A percentile compares a stretch with the other conserved stretches of the same genome.
phyloP scores from a whole-genome alignment of 2,797 vertebrate species.

The Alfaro cultratus region DNA sequence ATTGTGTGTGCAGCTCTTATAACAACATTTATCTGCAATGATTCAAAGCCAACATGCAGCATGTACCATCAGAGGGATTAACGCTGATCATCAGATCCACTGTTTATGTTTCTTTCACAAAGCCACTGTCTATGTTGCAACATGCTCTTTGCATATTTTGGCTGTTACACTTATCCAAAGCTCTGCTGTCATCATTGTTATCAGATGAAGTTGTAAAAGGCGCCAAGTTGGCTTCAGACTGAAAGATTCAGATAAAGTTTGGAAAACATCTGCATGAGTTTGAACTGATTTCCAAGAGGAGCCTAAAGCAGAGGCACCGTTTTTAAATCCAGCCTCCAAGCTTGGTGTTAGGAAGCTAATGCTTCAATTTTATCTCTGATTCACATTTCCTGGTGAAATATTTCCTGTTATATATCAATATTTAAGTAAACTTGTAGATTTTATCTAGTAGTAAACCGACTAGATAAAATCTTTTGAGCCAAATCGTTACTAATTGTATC shows the following conservation, averaged over 20 bases:
- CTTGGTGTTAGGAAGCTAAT: neutral
- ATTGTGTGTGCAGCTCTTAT: neutral
- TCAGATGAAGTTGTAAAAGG: constrained; percentile 48
- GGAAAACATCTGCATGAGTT: neutral
- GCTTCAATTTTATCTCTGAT: neutral
- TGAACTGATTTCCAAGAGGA: neutral
- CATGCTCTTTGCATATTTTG: constrained; percentile 64
- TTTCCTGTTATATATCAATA: neutral
- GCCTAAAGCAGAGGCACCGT: neutral
- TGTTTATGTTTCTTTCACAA: constrained; percentile 54
- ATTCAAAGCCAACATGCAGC: constrained; percentile 23
- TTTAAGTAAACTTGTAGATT: neutral
- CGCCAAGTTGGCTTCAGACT: constrained; percentile 19
- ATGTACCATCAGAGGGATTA: constrained; percentile 24
- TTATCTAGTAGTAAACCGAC: no score
- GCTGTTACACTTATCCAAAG: constrained; percentile 56
- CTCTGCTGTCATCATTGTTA: constrained; percentile 53
- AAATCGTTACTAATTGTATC: neutral
- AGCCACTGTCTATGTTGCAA: constrained; percentile 46
- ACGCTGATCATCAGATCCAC: constrained; percentile 8
- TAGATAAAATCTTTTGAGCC: neutral
- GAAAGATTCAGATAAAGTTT: constrained; percentile 1
- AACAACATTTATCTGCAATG: neutral
- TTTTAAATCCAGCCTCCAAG: neutral
- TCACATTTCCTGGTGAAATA: neutral